These are phyloP conservation scores for Amphiprion ocellaris DNA, from an alignment of 2,113 vertebrate species.

Conservation along the genomic window DNA sequence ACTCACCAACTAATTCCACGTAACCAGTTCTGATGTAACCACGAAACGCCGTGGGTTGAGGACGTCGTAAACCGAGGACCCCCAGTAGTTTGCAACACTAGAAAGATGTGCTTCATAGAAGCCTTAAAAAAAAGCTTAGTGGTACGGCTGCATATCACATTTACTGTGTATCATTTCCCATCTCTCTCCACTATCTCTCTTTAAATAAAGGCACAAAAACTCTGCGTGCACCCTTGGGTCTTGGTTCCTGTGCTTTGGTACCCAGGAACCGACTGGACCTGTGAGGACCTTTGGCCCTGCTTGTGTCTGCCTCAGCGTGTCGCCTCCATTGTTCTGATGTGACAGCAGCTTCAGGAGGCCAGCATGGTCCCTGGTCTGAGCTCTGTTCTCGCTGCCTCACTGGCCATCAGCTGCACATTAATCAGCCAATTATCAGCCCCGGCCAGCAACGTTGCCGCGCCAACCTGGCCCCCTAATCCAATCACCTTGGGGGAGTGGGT, in stretches of 20 bases:
- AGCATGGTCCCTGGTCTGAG: background rate
- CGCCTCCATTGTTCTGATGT: slow-evolving; percentile 53
- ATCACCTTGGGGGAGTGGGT: slow-evolving; percentile 72
- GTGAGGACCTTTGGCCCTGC: too few relatives aligned
- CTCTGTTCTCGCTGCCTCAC: slow-evolving; percentile 31
- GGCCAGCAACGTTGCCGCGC: slow-evolving; percentile 39
- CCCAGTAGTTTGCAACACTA: background rate
- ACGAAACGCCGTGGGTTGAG: too few relatives aligned
- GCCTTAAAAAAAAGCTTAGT: background rate
- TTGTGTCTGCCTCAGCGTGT: slow-evolving; percentile 6
- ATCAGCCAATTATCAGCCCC: slow-evolving; percentile 78
- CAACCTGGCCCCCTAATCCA: slow-evolving; percentile 74
- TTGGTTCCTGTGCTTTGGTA: too few relatives aligned
- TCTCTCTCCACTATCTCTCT: too few relatives aligned
- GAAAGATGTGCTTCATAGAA: background rate
- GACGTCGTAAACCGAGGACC: too few relatives aligned
- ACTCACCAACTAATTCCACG: too few relatives aligned
- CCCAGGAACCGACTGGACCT: too few relatives aligned
- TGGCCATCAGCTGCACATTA: slow-evolving; percentile 68
- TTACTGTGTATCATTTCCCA: too few relatives aligned
- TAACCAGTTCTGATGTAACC: too few relatives aligned
- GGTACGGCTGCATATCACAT: too few relatives aligned
- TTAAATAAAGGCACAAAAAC: background rate
- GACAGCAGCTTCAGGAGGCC: slow-evolving; percentile 29
- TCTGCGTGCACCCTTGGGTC: background rate